Evolutionary conservation across 2,888 invertebrate species (phyloP), one percentile per base, ranked within the genome.

Genomic region (Byasa hedistus): DNA sequence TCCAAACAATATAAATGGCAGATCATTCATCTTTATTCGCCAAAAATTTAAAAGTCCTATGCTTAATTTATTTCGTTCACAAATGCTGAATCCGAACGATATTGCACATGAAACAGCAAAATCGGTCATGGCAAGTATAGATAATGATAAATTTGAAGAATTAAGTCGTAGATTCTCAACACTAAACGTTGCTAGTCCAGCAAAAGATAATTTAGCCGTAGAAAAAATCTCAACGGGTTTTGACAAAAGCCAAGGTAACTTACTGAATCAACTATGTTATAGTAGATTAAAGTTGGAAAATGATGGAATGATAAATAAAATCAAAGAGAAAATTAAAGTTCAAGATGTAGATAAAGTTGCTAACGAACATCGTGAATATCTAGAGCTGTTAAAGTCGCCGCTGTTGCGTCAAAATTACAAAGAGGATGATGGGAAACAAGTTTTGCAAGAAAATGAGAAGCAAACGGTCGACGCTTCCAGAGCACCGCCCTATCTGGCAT

Each of bases 11-110:
- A 72, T 85, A 23, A 81, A 76, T 69, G 83, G 84, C 75, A 79
- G 89, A 71, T 84, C 90, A 24, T 85, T 82, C 65, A 75, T 89
- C n/a, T 84, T 76, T 58, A 76, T 86, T 27, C 84, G 86, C 58
- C 79, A 82, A 69, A 81, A 75, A 69, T 79, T 73, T 69, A 84
- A 71, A 66, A 79, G 52, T 24, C 64, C 64, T 15, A 68, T 68
- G 57, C 61, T 64, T 27, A 68, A 60, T 55, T 57, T 68, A 32
- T 64, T 64, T 58, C 64, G 64, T 44, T 63, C 64, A 22, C 68
- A 64, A 58, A 68, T 64, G 52, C 61, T 57, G 23, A 61, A 61
- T 64, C 64, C 64, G 8, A 54, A 64, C 19, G 57, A 57, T 19
- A 59, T 64, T 22, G 12, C 57, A 23, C 58, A 59, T 27, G 66